Percentiles rank a stretch among this genome's conserved stretches.
Evolutionary conservation across 2,797 vertebrate genomes (phyloP).

Genomic region (Lepilemur septentrionalis): DNA sequence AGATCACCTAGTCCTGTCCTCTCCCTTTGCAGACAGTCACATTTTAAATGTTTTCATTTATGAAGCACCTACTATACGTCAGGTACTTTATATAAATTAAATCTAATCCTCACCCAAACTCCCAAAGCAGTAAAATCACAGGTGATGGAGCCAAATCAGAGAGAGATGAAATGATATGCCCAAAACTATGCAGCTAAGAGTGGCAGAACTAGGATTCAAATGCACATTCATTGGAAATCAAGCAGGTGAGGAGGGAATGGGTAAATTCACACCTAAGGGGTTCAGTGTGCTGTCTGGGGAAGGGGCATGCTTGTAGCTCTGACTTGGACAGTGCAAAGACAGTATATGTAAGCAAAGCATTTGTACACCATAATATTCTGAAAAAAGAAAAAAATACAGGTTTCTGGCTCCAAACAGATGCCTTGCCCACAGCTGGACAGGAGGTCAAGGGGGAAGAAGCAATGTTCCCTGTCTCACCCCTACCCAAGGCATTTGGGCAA

Average conservation of each 20-base stretch:
- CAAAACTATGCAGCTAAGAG: neutral
- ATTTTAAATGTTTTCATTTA: neutral
- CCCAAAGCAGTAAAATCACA: neutral
- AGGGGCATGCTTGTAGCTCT: no score
- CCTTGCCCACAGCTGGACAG: no score
- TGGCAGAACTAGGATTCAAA: neutral
- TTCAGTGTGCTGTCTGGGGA: no score
- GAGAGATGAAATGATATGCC: neutral
- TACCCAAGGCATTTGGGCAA: no score
- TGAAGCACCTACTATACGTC: neutral
- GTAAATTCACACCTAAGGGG: no score
- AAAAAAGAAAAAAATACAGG: no score
- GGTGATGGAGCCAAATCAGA: neutral
- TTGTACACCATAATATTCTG: no score
- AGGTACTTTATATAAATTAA: neutral
- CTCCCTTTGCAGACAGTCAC: neutral
- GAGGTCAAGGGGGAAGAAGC: neutral
- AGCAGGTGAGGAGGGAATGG: no score
- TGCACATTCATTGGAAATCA: no score
- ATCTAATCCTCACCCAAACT: neutral
- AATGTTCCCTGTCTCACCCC: neutral
- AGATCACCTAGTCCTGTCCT: neutral
- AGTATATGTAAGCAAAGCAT: no score
- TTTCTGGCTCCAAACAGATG: neutral
- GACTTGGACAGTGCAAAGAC: no score